Base-by-base conservation (phyloP, 2,113 vertebrate species). In the Cyphomyrus discorhynchus region DNA sequence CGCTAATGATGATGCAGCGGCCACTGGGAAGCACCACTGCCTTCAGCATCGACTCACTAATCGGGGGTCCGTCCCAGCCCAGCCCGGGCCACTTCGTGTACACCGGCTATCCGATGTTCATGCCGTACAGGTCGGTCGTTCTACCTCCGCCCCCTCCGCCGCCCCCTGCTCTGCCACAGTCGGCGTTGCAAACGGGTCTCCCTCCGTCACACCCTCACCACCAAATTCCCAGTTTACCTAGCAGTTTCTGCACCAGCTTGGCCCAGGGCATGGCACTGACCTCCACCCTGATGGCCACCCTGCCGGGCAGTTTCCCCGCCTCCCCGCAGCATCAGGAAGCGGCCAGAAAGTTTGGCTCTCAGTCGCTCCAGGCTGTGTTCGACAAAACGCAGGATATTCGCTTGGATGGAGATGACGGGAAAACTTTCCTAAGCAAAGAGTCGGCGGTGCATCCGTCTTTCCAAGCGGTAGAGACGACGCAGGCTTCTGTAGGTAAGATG, bases 1-100 rank as follows among this genome's bases (percentile, higher is more conserved):
- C 97, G 94, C 96, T 97, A 95, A 97, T 96, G 97, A 97, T 97
- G 97, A 98, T 98, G 98, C 98, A 97, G 97, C 97, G 97, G 95
- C 97, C 97, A 91, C 94, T 98, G 95, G 98, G 98, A 95, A 97
- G 96, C 94, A 97, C 97, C 94, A 97, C 97, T 92, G 97, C 98
- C 94, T 98, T 98, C 96, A 98, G 97, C 96, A 98, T 98, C 89
- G 98, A 98, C 96, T 98, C 98, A 52, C 96, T 98, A 91, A 98
- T 98, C 95, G 98, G 97, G 91, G 98, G 96, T 92, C 96, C 97
- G 35, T 96, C 97, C 90, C 97, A 96, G 94, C 97, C 97, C 92
- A 96, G 97, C 91, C 96, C 97, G 91, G 97, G 97, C 90, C 97
- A 97, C 93, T 97, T 98, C 92, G 96, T 98, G 90, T 98, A 98